Evolutionary conservation across 1,140 invertebrate species (phyloP).

Genomic region (Spodoptera frugiperda): DNA sequence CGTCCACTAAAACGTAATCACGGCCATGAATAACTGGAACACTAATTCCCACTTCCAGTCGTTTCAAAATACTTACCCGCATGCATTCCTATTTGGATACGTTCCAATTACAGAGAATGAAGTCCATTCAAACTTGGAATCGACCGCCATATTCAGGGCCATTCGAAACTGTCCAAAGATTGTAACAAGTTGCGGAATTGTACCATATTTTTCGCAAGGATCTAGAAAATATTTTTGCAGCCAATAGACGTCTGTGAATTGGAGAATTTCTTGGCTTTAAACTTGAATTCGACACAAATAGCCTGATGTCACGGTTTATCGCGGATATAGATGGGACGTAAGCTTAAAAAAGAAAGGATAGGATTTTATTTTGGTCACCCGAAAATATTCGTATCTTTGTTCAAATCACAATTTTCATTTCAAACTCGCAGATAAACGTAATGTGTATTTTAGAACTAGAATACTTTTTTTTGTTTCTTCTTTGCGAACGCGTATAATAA

Average conservation of each 20-base stretch:
- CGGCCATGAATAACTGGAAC: constrained; percentile 23
- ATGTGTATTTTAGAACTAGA: too few species aligned
- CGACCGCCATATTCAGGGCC: constrained; percentile 23
- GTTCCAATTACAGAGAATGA: constrained; percentile 40
- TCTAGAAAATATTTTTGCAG: constrained; percentile 25
- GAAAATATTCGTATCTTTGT: too few species aligned
- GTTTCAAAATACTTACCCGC: constrained; percentile 35
- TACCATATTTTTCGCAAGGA: constrained; percentile 34
- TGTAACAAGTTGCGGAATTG: constrained; percentile 13
- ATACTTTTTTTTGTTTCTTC: too few species aligned
- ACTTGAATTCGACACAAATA: constrained; percentile 39
- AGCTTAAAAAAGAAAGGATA: constrained; percentile 11
- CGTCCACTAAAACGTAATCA: constrained; percentile 13
- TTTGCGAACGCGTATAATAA: too few species aligned
- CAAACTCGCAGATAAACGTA: too few species aligned
- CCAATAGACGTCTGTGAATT: constrained; percentile 29
- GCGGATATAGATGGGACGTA: not conserved
- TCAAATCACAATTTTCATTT: too few species aligned
- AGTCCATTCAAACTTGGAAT: constrained; percentile 37
- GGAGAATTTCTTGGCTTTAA: constrained; percentile 35
- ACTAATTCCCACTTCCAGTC: constrained; percentile 22
- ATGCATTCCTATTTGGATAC: constrained; percentile 41
- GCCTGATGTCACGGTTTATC: constrained; percentile 21
- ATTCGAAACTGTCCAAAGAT: constrained; percentile 27
- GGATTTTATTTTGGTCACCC: too few species aligned